Conservation (phyloP, 2,888 invertebrate species). For the Thalpophila matura region DNA sequence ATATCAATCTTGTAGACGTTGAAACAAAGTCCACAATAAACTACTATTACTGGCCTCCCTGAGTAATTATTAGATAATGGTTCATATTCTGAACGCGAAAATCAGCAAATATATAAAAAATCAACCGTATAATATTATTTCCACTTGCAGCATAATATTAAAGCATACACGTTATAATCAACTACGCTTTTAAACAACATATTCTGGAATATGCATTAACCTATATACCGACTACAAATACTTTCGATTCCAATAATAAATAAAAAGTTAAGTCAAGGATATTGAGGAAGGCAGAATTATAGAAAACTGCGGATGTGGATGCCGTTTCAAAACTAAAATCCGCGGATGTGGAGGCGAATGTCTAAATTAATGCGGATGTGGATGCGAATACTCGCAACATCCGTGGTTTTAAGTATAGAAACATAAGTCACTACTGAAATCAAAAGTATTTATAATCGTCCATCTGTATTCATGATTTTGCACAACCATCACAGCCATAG, state of each 20-base stretch:
- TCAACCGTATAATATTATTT: conserved; percentile 15
- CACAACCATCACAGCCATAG: not conserved
- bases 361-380: no score
- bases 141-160: conserved; percentile 43
- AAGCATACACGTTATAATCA: conserved; percentile 54
- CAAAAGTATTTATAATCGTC: conserved; percentile 56
- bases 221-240: conserved; percentile 56
- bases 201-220: conserved; percentile 58
- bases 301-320: no score
- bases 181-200: conserved; percentile 52
- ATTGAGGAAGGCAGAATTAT: no score
- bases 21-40: no score
- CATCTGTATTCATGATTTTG: conserved; percentile 39
- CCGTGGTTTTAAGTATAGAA: conserved; percentile 31
- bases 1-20: no score
- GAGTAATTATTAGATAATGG: no score
- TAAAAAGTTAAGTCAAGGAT: conserved; percentile 22
- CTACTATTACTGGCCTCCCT: no score
- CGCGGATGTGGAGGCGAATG: no score
- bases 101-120: not conserved
- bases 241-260: conserved; percentile 55
- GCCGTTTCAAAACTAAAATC: no score
- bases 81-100: no score
- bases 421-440: conserved; percentile 36
- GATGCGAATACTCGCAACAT: no score